Percentiles rank a stretch among this genome's conserved stretches.
phyloP scores from a whole-genome alignment of 2,797 vertebrate genomes.

The Ispidina lecontei region DNA sequence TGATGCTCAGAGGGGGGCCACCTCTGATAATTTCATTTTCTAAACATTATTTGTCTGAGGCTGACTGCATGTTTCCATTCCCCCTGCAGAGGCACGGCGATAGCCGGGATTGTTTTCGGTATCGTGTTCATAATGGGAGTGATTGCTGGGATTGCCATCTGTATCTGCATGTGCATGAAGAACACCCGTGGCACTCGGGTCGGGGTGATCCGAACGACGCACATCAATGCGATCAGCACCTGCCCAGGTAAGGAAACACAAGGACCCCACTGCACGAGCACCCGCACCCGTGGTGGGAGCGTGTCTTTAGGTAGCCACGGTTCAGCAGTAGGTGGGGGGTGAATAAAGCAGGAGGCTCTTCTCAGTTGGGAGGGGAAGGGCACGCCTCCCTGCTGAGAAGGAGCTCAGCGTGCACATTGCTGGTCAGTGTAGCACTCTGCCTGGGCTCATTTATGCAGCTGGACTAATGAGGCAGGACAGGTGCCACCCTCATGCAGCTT shows the following conservation, averaged over 20 bases:
- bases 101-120: slow-evolving; percentile 92
- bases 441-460: neutral
- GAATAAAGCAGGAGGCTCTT: neutral
- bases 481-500: neutral
- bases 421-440: neutral
- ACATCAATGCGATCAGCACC: slow-evolving; percentile 84
- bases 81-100: slow-evolving; percentile 86
- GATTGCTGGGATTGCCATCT: slow-evolving; percentile 88
- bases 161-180: slow-evolving; percentile 93
- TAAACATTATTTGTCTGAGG: neutral
- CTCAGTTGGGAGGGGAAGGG: fast-evolving
- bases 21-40: neutral
- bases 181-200: slow-evolving; percentile 84
- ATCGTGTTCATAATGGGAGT: slow-evolving; percentile 94
- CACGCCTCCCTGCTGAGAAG: neutral
- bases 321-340: neutral
- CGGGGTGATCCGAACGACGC: slow-evolving; percentile 83
- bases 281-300: neutral
- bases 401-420: fast-evolving
- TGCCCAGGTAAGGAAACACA: slow-evolving; percentile 80
- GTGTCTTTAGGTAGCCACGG: fast-evolving
- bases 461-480: neutral
- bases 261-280: neutral
- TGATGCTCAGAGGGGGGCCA: neutral
- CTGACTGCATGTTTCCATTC: neutral